A percentile compares a stretch with the other conserved stretches of the same genome.
These are phyloP conservation scores for Sarcophaga caerulescens DNA, from an alignment of 2,888 invertebrate species.

Conservation along the genomic window DNA sequence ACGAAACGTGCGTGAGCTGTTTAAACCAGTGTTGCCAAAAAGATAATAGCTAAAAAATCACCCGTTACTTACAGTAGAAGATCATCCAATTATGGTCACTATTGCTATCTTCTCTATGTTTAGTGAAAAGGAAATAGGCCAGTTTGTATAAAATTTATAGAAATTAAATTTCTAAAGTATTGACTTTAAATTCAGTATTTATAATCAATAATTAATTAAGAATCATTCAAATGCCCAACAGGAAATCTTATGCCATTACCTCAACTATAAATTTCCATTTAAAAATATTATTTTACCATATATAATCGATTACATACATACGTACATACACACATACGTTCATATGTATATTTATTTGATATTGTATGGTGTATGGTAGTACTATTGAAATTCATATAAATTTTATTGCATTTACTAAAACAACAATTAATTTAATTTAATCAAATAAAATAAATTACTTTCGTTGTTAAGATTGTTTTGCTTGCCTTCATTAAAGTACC, in stretches of 20 bases:
- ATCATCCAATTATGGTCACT: too few relatives aligned
- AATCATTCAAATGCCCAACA: neutral
- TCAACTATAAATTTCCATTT: neutral
- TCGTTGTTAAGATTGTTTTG: constrained; percentile 51
- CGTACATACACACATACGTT: too few relatives aligned
- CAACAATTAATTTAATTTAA: constrained; percentile 65
- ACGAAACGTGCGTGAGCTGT: too few relatives aligned
- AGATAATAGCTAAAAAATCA: too few relatives aligned
- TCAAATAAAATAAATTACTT: constrained; percentile 65
- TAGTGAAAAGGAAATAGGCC: too few relatives aligned
- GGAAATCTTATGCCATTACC: constrained; percentile 16
- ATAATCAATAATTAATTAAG: too few relatives aligned
- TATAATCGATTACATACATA: neutral
- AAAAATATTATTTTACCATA: constrained; percentile 15
- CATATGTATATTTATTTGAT: neutral
- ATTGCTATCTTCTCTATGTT: too few relatives aligned
- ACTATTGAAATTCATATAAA: constrained; percentile 46
- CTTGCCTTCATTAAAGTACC: constrained; percentile 27
- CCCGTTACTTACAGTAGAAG: too few relatives aligned
- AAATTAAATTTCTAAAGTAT: too few relatives aligned
- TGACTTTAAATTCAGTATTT: too few relatives aligned
- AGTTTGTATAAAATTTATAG: too few relatives aligned
- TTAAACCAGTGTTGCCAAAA: too few relatives aligned
- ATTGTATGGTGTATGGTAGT: neutral
- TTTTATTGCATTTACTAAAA: constrained; percentile 61